These are phyloP conservation scores for Lepidurus apus DNA, from an alignment of 1,140 invertebrate species.

Conservation along the genomic window DNA sequence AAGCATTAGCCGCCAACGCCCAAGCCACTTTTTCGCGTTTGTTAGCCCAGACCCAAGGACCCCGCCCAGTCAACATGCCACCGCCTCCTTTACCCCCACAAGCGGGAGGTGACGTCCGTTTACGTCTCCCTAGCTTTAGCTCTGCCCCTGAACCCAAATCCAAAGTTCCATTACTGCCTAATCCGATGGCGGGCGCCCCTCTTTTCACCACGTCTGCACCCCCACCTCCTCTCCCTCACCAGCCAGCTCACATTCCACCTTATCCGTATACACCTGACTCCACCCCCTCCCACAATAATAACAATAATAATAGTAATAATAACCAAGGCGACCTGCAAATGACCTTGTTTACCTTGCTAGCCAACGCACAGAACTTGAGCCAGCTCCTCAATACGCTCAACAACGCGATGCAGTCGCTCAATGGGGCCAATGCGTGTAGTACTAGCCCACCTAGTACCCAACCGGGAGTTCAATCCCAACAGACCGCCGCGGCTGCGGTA, in stretches of 20 bases:
- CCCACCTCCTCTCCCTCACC: slow-evolving; percentile 30
- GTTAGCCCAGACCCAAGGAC: slow-evolving; percentile 26
- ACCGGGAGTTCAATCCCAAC: slow-evolving; percentile 33
- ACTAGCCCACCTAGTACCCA: slow-evolving; percentile 24
- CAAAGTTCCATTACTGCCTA: slow-evolving; percentile 2
- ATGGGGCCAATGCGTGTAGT: background rate
- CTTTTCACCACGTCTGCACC: slow-evolving; percentile 26
- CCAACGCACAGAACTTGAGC: slow-evolving; percentile 32
- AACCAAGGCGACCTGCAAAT: background rate
- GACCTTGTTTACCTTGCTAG: slow-evolving; percentile 10
- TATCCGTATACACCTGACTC: slow-evolving; percentile 36
- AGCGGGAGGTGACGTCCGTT: slow-evolving; percentile 29
- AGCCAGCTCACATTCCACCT: slow-evolving; percentile 36
- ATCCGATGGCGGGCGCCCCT: slow-evolving; percentile 25
- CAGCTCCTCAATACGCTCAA: slow-evolving; percentile 27
- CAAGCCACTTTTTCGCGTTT: slow-evolving; percentile 30
- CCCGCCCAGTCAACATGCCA: background rate
- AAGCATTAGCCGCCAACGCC: slow-evolving; percentile 29
- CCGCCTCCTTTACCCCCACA: slow-evolving; percentile 26
- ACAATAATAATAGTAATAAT: background rate
- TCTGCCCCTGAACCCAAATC: background rate
- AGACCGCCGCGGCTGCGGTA: slow-evolving; percentile 31
- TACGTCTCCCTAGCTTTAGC: slow-evolving; percentile 28
- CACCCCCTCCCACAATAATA: slow-evolving; percentile 35
- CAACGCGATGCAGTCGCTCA: slow-evolving; percentile 28